Evolutionary conservation across 1,140 invertebrate genomes (phyloP), one percentile per base, ranked within the genome.

Genomic region (Delia radicum): DNA sequence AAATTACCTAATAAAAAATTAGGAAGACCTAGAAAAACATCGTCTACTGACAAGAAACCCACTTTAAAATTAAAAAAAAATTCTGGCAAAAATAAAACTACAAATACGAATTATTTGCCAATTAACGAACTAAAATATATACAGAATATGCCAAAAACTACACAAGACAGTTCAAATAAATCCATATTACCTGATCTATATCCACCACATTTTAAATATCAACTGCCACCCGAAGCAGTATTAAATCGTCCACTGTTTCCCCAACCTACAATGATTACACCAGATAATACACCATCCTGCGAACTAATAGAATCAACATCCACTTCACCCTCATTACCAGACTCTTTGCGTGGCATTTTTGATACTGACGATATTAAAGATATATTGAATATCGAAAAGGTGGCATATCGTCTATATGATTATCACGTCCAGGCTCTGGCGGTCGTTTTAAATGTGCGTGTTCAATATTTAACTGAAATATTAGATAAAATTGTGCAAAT

Each of bases 201-300:
- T 76, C 75, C 75, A 2, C 27, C 55, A 21, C 75, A 76, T 73
- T 76, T 76, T 46, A 33, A 28, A 27, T 21, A 76, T 73, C 75
- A 76, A 55, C 27, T 73, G 18, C 37, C 55, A 21, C 7, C 24
- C 15, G 71, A 73, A 8, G 3, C 27, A 3, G 42, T 29, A 21
- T 26, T 42, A 12, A 28, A 27, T n/a, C 55, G 15, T 27, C 27
- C 55, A 42, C n/a, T 28, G 29, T n/a, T 27, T 12, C 27, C 8
- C 7, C 33, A 63, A 2, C 67, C 46, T 24, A 63, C 65, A 1
- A 21, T 69, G 15, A 69, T 69, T 12, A 73, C 75, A 48, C 75
- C 75, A 31, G 75, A 76, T 10, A 26, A 74, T 65, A 69, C 72
- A 8, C 62, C 73, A 55, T 24, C 75, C 10, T 28, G 29, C 4